Percentiles rank a stretch among this genome's conserved stretches.
Evolutionary conservation across 2,113 vertebrate species (phyloP).

Genomic region (Sinocyclocheilus rhinocerous): DNA sequence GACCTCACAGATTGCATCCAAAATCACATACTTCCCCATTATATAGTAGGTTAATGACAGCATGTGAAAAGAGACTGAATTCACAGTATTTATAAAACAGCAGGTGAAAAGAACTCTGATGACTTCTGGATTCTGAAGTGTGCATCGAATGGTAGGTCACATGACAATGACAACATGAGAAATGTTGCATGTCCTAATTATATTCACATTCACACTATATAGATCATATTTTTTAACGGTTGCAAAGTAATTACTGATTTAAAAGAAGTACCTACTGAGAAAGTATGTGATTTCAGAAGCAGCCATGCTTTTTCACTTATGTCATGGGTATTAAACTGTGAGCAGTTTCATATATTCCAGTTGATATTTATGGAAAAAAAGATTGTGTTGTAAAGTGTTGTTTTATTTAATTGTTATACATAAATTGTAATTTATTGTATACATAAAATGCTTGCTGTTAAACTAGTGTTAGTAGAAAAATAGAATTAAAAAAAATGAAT

Average conservation of each 20-base stretch:
- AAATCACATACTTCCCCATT: too few species aligned
- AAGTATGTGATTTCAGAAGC: not conserved
- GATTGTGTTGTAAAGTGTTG: not conserved
- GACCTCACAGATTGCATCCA: too few species aligned
- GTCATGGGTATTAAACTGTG: not conserved
- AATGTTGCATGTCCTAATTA: not conserved
- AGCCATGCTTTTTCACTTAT: not conserved
- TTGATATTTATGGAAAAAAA: not conserved
- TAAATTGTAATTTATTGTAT: not conserved
- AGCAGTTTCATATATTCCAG: not conserved
- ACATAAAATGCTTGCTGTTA: not conserved
- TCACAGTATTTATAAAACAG: too few species aligned
- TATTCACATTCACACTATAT: not conserved
- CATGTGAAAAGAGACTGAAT: too few species aligned
- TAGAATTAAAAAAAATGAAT: not conserved
- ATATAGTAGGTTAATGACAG: too few species aligned
- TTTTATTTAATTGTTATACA: not conserved
- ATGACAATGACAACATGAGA: too few species aligned
- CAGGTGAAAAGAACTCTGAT: too few species aligned
- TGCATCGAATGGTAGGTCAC: too few species aligned
- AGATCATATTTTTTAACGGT: not conserved
- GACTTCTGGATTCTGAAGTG: too few species aligned
- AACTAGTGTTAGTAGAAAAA: not conserved
- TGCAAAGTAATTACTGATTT: not conserved
- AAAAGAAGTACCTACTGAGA: not conserved